Conservation (phyloP, 2,797 vertebrate genomes). For the Distichodus sexfasciatus region DNA sequence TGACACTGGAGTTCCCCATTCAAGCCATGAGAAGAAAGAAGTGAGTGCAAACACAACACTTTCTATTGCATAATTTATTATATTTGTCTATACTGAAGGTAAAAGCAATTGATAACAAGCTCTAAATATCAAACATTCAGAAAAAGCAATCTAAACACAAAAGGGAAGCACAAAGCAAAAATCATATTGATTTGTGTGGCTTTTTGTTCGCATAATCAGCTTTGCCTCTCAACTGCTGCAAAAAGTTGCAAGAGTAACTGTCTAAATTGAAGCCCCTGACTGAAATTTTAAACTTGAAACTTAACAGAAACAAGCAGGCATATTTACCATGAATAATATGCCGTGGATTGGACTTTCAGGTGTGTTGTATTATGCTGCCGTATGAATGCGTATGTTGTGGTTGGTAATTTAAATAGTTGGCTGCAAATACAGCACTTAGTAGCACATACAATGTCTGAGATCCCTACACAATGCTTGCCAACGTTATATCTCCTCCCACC, state of each 20-base stretch:
- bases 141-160: neutral
- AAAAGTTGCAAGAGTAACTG: too few relatives aligned
- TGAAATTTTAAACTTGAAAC: too few relatives aligned
- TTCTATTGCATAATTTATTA: neutral
- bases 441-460: neutral
- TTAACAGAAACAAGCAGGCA: neutral
- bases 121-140: neutral
- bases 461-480: neutral
- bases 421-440: conserved; percentile 1
- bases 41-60: neutral
- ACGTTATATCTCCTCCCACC: neutral
- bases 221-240: too few relatives aligned
- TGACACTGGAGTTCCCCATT: neutral
- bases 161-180: neutral
- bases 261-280: too few relatives aligned
- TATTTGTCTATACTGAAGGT: neutral
- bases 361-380: neutral
- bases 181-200: too few relatives aligned
- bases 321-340: conserved; percentile 9
- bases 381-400: conserved; percentile 13
- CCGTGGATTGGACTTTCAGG: neutral
- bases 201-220: too few relatives aligned
- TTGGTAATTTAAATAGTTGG: neutral
- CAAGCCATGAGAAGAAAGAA: neutral
- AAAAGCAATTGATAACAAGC: neutral